phyloP scores from a whole-genome alignment of 2,888 invertebrate species.

The Aethes cnicana region DNA sequence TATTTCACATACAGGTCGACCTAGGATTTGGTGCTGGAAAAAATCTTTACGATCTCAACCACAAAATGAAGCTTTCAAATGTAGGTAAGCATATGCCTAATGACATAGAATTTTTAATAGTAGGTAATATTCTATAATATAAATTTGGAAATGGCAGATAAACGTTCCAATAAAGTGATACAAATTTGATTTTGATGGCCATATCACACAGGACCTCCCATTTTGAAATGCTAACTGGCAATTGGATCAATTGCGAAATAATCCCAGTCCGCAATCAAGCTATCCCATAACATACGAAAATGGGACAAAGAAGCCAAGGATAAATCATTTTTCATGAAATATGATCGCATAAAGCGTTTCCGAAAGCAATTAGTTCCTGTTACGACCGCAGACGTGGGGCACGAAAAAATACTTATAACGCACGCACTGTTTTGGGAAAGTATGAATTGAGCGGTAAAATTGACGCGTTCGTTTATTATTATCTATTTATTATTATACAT shows the following conservation, averaged over 20 bases:
- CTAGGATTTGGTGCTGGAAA: too few species aligned
- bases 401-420: conserved; percentile 56
- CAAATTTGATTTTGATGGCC: background rate
- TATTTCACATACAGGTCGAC: too few species aligned
- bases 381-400: conserved; percentile 68
- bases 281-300: conserved; percentile 43
- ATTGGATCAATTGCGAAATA: conserved; percentile 26
- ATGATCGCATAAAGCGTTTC: conserved; percentile 80
- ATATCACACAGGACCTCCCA: background rate
- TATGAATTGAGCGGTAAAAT: too few species aligned
- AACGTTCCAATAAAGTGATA: too few species aligned
- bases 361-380: conserved; percentile 80
- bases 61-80: too few species aligned
- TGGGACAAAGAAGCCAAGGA: conserved; percentile 60
- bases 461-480: too few species aligned
- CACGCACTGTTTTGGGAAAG: conserved; percentile 30
- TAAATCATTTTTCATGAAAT: conserved; percentile 81
- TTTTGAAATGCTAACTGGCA: conserved; percentile 4
- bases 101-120: too few species aligned
- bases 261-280: conserved; percentile 33
- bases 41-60: too few species aligned
- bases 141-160: too few species aligned
- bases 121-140: too few species aligned
- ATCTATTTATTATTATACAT: too few species aligned
- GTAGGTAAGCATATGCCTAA: too few species aligned